A percentile compares a stretch with the other conserved stretches of the same genome.
Evolutionary conservation across 2,888 invertebrate species (phyloP).

Genomic region (Pyrocoelia pectoralis): DNA sequence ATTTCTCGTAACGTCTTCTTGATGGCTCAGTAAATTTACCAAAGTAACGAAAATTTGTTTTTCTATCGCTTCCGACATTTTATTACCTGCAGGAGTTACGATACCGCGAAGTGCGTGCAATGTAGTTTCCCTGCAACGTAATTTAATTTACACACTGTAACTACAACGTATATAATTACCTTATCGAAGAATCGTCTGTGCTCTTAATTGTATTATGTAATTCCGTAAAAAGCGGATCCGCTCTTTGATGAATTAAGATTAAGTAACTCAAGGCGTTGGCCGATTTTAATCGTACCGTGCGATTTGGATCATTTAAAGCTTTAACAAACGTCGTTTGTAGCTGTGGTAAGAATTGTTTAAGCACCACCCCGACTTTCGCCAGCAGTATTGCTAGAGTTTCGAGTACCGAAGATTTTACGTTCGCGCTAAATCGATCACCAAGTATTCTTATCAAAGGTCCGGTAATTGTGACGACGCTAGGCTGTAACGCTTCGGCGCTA

Average conservation of each 20-base stretch:
- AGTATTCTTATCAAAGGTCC: constrained; percentile 97
- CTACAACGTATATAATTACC: constrained; percentile 39
- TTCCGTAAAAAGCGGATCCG: constrained; percentile 95
- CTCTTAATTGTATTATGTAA: constrained; percentile 85
- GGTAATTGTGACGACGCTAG: constrained; percentile 96
- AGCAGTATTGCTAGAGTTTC: constrained; percentile 93
- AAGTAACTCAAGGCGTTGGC: constrained; percentile 87
- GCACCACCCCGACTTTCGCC: constrained; percentile 92
- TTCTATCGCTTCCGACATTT: constrained; percentile 83
- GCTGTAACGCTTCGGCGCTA: constrained; percentile 86
- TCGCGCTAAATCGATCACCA: constrained; percentile 93
- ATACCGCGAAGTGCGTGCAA: constrained; percentile 89
- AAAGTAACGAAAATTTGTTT: constrained; percentile 77
- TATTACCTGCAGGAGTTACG: constrained; percentile 84
- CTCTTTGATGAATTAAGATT: constrained; percentile 89
- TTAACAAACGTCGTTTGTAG: constrained; percentile 98
- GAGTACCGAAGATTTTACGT: constrained; percentile 94
- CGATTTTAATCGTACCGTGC: constrained; percentile 88
- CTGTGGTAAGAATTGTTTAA: constrained; percentile 98
- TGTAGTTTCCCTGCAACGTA: constrained; percentile 88
- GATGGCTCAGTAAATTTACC: constrained; percentile 71
- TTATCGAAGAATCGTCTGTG: constrained; percentile 82
- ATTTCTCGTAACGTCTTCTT: constrained; percentile 82
- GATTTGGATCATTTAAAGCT: constrained; percentile 88
- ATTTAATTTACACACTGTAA: constrained; percentile 17